Conservation (phyloP, 2,888 invertebrate genomes). For the Athalia cordata region DNA sequence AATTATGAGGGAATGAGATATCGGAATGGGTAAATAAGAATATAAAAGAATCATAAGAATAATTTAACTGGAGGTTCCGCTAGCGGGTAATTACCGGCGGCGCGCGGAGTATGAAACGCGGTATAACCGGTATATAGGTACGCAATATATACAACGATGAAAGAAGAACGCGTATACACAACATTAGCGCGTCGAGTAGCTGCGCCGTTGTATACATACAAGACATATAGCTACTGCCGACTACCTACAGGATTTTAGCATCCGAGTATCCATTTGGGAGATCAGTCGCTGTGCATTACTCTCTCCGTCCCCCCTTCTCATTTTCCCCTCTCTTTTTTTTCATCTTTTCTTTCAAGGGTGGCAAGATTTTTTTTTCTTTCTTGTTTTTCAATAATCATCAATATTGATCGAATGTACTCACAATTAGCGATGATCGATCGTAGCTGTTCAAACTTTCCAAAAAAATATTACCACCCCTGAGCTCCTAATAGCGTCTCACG, state of each 20-base stretch:
- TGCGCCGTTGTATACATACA: not conserved
- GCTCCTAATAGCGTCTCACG: too few relatives aligned
- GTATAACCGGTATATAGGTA: too few relatives aligned
- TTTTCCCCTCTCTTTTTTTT: not conserved
- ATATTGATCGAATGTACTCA: too few relatives aligned
- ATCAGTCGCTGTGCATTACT: conserved; percentile 14
- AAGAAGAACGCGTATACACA: conserved; percentile 10
- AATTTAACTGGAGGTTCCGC: conserved; percentile 18
- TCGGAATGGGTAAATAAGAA: not conserved
- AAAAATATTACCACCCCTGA: too few relatives aligned
- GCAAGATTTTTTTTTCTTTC: too few relatives aligned
- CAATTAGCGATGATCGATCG: too few relatives aligned
- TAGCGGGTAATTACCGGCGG: conserved; percentile 12
- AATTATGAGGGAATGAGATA: not conserved
- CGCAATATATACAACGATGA: not conserved
- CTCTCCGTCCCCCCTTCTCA: not conserved
- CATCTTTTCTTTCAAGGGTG: not conserved
- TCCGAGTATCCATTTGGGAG: conserved; percentile 28
- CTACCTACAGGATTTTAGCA: not conserved
- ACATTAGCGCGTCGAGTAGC: conserved; percentile 6
- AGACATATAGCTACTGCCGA: not conserved
- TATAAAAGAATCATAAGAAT: conserved; percentile 21
- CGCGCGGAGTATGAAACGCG: not conserved
- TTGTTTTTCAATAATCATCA: too few relatives aligned
- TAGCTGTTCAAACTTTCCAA: too few relatives aligned